Conservation (phyloP, 2,888 invertebrate species). For the Diabrotica balteata region DNA sequence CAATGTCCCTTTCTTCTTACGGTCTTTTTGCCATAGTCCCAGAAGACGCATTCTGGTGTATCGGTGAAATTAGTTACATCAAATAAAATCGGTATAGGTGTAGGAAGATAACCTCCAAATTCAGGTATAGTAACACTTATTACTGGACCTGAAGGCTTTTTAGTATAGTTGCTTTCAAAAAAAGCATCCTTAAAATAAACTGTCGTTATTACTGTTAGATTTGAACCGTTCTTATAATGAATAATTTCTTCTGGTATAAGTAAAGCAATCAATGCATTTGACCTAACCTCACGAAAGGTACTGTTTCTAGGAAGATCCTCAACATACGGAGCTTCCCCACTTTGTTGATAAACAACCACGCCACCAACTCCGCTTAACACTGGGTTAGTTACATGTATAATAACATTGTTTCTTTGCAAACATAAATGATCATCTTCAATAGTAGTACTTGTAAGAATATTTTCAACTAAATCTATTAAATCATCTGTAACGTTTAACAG, state of each 20-base stretch:
- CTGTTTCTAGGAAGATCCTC: constrained; percentile 60
- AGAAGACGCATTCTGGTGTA: constrained; percentile 62
- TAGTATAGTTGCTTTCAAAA: constrained; percentile 46
- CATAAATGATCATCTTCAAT: constrained; percentile 35
- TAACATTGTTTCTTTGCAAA: constrained; percentile 54
- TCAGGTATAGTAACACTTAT: constrained; percentile 69
- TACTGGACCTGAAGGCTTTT: constrained; percentile 55
- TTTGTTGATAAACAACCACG: constrained; percentile 56
- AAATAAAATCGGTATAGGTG: constrained; percentile 65
- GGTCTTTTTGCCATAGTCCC: constrained; percentile 61
- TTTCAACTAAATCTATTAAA: constrained; percentile 67
- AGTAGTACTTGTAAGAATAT: constrained; percentile 61
- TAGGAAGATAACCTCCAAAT: constrained; percentile 63
- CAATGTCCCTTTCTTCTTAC: constrained; percentile 61
- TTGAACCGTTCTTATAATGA: constrained; percentile 26
- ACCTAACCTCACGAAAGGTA: constrained; percentile 55
- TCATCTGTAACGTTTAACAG: constrained; percentile 70
- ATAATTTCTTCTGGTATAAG: constrained; percentile 52
- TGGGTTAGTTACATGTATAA: constrained; percentile 65
- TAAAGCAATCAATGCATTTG: constrained; percentile 45
- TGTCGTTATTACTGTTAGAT: constrained; percentile 47
- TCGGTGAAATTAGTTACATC: constrained; percentile 53
- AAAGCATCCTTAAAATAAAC: constrained; percentile 53
- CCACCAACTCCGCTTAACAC: constrained; percentile 63
- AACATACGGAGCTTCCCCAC: constrained; percentile 51